Conservation (phyloP, 2,113 vertebrate genomes). For the Lasiurus borealis region DNA sequence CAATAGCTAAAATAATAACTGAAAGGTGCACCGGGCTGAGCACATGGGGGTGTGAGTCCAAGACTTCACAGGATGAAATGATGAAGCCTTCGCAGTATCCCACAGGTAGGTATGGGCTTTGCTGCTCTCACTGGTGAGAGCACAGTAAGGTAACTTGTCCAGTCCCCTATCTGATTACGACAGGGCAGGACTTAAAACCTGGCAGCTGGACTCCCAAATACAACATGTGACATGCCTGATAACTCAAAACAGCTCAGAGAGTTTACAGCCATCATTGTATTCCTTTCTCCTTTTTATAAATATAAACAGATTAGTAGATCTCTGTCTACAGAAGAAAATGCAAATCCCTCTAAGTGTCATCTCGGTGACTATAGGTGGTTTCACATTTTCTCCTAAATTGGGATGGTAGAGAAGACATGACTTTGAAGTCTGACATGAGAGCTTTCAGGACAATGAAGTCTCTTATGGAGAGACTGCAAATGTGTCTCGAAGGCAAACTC, state of each 20-base stretch:
- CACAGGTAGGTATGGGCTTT: neutral
- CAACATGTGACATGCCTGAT: accelerated
- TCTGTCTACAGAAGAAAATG: neutral
- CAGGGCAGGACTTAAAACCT: neutral
- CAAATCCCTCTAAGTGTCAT: neutral
- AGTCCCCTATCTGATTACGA: neutral
- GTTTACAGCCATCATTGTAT: neutral
- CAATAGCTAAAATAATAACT: neutral
- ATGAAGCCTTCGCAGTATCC: neutral
- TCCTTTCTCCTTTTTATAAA: neutral
- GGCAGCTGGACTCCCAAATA: too few relatives aligned
- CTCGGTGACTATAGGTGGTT: neutral
- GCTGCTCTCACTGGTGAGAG: neutral
- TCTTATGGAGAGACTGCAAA: neutral
- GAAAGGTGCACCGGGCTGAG: neutral
- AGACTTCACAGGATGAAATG: neutral
- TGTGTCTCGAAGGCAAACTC: constrained; percentile 39
- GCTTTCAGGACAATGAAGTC: neutral
- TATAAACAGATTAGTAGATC: too few relatives aligned
- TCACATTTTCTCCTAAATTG: neutral
- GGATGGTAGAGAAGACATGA: neutral
- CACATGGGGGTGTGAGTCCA: neutral
- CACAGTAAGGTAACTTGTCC: neutral
- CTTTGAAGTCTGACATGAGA: constrained; percentile 8
- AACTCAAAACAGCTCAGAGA: neutral